Percentiles rank a stretch among this genome's conserved stretches.
These are phyloP conservation scores for Acyrthosiphon pisum DNA, from an alignment of 1,140 invertebrate species.

Conservation along the genomic window DNA sequence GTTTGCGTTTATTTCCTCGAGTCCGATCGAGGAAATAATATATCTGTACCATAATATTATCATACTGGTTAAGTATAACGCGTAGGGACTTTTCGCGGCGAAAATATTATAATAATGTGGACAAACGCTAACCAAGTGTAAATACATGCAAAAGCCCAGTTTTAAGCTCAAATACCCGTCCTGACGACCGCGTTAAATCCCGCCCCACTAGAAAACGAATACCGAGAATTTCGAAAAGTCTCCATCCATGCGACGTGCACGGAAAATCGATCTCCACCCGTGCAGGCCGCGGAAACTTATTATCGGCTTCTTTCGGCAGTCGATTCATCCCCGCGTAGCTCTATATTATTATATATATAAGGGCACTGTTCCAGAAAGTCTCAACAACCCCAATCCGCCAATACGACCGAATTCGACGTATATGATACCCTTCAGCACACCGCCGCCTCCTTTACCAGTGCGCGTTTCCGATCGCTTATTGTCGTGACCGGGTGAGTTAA, in stretches of 20 bases:
- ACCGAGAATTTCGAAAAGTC: background rate
- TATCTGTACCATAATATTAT: too few species aligned
- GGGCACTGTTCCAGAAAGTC: background rate
- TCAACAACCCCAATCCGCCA: background rate
- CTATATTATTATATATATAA: background rate
- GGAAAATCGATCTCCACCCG: background rate
- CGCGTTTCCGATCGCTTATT: background rate
- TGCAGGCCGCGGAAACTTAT: background rate
- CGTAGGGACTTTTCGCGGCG: too few species aligned
- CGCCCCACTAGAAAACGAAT: background rate
- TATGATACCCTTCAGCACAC: background rate
- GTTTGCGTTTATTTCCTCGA: background rate
- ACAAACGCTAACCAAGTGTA: too few species aligned
- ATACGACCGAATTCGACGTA: background rate
- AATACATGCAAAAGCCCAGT: too few species aligned
- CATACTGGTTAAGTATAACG: too few species aligned
- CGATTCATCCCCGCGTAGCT: too few species aligned
- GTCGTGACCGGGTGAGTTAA: background rate
- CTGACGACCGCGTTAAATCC: too few species aligned
- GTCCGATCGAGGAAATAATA: background rate
- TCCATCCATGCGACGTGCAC: too few species aligned
- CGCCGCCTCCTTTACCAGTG: too few species aligned
- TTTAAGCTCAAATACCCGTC: too few species aligned
- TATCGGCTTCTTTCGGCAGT: background rate
- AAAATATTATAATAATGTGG: too few species aligned